Base-by-base conservation (phyloP, 2,113 vertebrate species). In the Anoura caudifer region DNA sequence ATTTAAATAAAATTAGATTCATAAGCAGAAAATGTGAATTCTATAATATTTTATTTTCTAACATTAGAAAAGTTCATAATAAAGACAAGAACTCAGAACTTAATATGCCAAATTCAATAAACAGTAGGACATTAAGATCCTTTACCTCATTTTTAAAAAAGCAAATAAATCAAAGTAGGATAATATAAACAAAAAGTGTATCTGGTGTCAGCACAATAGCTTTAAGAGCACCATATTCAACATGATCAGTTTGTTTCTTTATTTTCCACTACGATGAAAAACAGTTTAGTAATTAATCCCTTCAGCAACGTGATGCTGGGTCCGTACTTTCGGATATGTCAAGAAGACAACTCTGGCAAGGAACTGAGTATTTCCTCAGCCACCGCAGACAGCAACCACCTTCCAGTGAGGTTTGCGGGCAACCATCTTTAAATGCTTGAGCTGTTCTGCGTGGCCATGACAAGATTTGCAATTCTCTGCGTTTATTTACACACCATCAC, bases 401-500 rank as follows among this genome's bases (percentile, higher is more conserved):
- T 99, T 97, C 97, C 98, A 99, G 99, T 96, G 90, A 99, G 98
- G 99, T 99, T 99, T 99, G 98, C 97, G 98, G 99, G 99, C 98
- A 98, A 98, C 99, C 99, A 98, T 99, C 99, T 99, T 99, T 99
- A 99, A 99, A 99, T 99, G 99, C 99, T 99, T 98, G 98, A 99
- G 98, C 99, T 99, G 99, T 93, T 99, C 98, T 95, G 98, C 86
- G 97, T 97, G 98, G 98, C 98, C 98, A 99, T 98, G 99, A 99
- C 99, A 98, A 99, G 99, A 99, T 99, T 98, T 98, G 98, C 99
- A 99, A 99, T 99, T 99, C 98, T 97, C 98, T 98, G 98, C 98
- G 98, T 99, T 99, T 99, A 98, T 99, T 99, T 99, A 99, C 99
- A 99, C 99, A 94, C 99, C 99, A 99, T 99, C 99, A 97, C 99